These are phyloP conservation scores for Cryptocephalus moraei DNA, from an alignment of 2,888 invertebrate species.

Conservation along the genomic window DNA sequence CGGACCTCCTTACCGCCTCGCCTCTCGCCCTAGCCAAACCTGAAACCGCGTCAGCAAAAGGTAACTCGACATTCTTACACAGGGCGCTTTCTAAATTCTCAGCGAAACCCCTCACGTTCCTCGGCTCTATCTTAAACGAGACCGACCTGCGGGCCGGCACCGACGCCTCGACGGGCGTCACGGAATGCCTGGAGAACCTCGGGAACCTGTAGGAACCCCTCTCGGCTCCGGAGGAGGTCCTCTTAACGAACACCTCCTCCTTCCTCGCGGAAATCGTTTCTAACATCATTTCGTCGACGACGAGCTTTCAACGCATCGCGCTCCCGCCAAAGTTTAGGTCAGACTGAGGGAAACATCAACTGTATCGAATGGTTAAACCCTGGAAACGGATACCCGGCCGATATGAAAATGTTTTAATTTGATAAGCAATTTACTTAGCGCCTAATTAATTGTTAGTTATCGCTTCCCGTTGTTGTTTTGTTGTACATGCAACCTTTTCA, in stretches of 20 bases:
- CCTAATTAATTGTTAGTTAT: slow-evolving; percentile 11
- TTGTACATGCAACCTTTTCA: slow-evolving; percentile 7
- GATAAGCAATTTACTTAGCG: slow-evolving; percentile 9
- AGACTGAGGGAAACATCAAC: slow-evolving; percentile 8
- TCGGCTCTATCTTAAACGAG: slow-evolving; percentile 4
- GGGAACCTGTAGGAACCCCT: slow-evolving; percentile 10
- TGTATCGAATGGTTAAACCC: slow-evolving; percentile 6
- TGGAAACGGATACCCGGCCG: slow-evolving; percentile 9
- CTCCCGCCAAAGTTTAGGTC: slow-evolving; percentile 7
- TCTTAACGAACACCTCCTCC: slow-evolving; percentile 8
- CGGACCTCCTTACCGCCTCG: slow-evolving; percentile 2
- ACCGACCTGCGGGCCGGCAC: slow-evolving; percentile 7
- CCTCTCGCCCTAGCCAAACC: neutral
- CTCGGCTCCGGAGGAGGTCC: slow-evolving; percentile 4
- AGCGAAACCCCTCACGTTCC: neutral
- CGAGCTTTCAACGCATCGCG: slow-evolving; percentile 1
- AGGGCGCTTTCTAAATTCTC: slow-evolving; percentile 8
- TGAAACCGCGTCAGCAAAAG: neutral
- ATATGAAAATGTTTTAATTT: slow-evolving; percentile 8
- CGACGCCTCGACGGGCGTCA: slow-evolving; percentile 19
- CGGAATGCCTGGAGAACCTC: slow-evolving; percentile 16
- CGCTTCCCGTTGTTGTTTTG: slow-evolving; percentile 3
- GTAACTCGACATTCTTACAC: slow-evolving; percentile 1
- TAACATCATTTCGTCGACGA: slow-evolving; percentile 2
- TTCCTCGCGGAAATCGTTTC: slow-evolving; percentile 1